Evolutionary conservation across 2,113 vertebrate species (phyloP).

Genomic region (Cynopterus brachyotis): DNA sequence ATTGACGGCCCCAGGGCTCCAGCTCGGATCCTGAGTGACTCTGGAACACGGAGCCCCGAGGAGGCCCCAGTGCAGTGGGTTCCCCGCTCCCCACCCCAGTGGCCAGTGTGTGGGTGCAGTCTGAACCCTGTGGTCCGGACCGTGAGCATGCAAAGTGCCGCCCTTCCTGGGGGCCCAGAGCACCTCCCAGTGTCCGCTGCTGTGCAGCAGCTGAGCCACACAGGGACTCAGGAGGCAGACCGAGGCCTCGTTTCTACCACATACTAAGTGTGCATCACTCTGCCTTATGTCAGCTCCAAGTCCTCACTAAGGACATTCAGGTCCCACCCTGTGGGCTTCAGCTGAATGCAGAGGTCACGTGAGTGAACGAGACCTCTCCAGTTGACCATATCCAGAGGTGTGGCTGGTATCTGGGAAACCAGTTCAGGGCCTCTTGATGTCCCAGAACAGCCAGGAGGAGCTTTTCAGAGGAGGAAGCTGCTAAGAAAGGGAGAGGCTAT

Average conservation of each 20-base stretch:
- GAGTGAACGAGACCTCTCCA: constrained; percentile 60
- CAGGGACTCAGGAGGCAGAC: constrained; percentile 22
- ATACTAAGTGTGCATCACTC: constrained; percentile 54
- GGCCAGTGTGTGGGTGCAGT: not conserved
- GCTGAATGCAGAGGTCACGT: constrained; percentile 31
- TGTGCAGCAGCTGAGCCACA: not conserved
- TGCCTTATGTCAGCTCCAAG: constrained; percentile 50
- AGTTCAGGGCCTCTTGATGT: constrained; percentile 6
- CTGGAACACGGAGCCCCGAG: not conserved
- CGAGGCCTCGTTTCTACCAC: constrained; percentile 23
- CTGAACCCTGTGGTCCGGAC: not conserved
- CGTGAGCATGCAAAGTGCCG: accelerated
- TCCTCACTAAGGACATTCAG: constrained; percentile 39
- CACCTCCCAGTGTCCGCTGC: not conserved
- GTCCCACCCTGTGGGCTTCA: constrained; percentile 17
- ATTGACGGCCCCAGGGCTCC: not conserved
- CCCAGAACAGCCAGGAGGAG: not conserved
- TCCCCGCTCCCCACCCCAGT: not conserved
- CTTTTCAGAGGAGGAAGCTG: constrained; percentile 35
- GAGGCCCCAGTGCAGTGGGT: not conserved
- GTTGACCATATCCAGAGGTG: constrained; percentile 33
- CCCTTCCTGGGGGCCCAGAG: not conserved
- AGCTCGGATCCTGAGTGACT: not conserved
- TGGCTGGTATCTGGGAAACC: constrained; percentile 54
- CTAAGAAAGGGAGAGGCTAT: constrained; percentile 18